Percentiles rank a stretch among this genome's conserved stretches.
Conservation (phyloP, 2,888 invertebrate species). For the Gerris lacustris region DNA sequence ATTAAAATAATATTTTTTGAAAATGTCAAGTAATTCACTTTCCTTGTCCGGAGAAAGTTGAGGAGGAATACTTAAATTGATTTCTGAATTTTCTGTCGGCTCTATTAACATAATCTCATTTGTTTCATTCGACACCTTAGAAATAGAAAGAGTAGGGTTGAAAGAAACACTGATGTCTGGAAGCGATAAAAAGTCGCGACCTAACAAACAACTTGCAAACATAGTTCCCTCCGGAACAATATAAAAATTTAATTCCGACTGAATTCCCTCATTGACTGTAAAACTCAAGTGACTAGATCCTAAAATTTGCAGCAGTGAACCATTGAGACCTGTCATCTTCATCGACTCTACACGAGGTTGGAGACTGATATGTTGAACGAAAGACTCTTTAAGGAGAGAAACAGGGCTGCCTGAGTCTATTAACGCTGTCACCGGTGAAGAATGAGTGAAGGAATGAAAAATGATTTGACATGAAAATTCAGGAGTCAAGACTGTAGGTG, state of each 20-base stretch:
- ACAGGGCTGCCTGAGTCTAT: constrained; percentile 12
- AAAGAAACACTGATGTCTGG: neutral
- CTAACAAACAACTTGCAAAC: neutral
- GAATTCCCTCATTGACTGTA: neutral
- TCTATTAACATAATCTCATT: too few species aligned
- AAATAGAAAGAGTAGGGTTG: neutral
- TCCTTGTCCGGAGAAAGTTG: too few species aligned
- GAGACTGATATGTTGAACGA: neutral
- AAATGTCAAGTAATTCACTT: too few species aligned
- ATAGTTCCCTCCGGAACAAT: neutral
- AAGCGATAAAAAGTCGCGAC: neutral
- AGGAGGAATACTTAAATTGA: too few species aligned
- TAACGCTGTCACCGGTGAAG: neutral
- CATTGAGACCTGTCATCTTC: neutral
- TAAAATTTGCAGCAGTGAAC: neutral
- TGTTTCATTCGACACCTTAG: neutral
- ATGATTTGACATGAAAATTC: too few species aligned
- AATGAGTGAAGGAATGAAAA: too few species aligned
- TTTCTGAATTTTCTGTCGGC: too few species aligned
- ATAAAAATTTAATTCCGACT: neutral
- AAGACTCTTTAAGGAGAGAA: neutral
- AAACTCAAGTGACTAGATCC: neutral
- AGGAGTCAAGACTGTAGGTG: too few species aligned
- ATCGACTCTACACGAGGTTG: neutral
- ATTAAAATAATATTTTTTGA: too few species aligned